Conservation (phyloP, 2,888 invertebrate genomes). For the Lysandra coridon region DNA sequence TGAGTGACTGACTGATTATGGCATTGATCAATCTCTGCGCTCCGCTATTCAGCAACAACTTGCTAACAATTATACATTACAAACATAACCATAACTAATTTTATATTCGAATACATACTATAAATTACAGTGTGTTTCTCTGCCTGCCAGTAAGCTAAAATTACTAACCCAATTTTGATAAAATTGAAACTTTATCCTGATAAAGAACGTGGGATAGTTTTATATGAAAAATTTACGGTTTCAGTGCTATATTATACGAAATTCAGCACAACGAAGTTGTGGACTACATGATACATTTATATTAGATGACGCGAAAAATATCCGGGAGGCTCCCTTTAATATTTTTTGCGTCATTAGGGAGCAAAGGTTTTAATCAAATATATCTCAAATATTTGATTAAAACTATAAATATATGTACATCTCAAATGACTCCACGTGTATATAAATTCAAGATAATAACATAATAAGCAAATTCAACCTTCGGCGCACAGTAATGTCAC, state of each 20-base stretch:
- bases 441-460: no score
- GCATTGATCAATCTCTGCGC: constrained; percentile 10
- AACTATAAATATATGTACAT: no score
- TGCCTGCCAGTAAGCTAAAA: no score
- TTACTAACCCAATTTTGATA: background rate
- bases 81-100: background rate
- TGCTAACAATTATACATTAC: background rate
- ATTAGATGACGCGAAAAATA: no score
- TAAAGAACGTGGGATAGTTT: background rate
- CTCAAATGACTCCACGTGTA: background rate
- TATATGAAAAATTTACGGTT: background rate
- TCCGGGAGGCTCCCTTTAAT: no score
- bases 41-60: background rate
- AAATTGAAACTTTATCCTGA: background rate
- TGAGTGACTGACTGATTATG: constrained; percentile 5
- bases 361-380: no score
- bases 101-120: no score
- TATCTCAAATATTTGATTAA: no score
- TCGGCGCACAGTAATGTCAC: constrained; percentile 20
- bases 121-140: no score
- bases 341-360: no score
- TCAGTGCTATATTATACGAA: no score
- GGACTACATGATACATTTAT: background rate
- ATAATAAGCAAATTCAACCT: background rate
- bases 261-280: background rate